Conservation (phyloP, 2,797 vertebrate genomes). For the Diceros bicornis region DNA sequence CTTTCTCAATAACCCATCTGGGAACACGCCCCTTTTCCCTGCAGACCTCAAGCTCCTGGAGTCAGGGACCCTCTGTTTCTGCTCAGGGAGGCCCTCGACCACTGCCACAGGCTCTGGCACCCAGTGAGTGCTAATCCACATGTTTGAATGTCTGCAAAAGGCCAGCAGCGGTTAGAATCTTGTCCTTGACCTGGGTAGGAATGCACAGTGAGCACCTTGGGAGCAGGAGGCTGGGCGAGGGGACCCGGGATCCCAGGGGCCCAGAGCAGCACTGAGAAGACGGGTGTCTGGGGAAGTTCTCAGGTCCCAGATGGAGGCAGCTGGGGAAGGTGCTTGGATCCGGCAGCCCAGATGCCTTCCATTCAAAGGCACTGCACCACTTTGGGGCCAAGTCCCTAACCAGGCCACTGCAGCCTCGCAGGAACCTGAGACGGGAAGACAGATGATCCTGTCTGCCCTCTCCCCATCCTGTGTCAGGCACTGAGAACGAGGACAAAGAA, state of each 20-base stretch:
- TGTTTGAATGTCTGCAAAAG: background rate
- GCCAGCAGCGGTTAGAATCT: background rate
- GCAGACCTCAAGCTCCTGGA: background rate
- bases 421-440: conserved; percentile 75
- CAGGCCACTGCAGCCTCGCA: conserved; percentile 52
- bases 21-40: background rate
- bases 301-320: background rate
- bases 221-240: background rate
- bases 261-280: background rate
- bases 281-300: background rate
- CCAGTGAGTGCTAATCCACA: background rate
- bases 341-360: background rate
- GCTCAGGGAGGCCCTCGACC: background rate
- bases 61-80: conserved; percentile 4
- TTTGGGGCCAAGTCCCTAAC: conserved; percentile 53
- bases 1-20: background rate
- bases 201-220: background rate
- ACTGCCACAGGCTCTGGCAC: background rate
- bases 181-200: background rate
- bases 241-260: background rate
- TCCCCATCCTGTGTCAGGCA: conserved; percentile 64
- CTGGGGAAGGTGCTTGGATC: background rate
- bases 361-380: background rate
- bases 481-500: conserved; percentile 79
- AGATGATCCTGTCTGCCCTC: conserved; percentile 75